These are phyloP conservation scores for Cladopsammia gracilis DNA, from an alignment of 64 coral and sea anemone species.

Conservation along the genomic window DNA sequence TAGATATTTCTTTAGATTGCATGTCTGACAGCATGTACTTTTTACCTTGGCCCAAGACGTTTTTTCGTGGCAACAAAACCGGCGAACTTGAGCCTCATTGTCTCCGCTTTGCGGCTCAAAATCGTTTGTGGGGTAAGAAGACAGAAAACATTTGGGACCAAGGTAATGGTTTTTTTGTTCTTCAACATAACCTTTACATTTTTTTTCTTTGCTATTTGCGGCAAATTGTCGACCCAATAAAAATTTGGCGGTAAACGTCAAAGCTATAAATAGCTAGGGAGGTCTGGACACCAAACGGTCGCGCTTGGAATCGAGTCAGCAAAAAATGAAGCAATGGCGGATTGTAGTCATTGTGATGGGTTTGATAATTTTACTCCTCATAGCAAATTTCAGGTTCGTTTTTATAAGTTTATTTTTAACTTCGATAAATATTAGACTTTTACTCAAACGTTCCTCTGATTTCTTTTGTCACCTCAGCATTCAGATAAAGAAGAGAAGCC, in stretches of 20 bases:
- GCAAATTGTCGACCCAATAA: too few relatives aligned
- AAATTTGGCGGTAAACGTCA: background rate
- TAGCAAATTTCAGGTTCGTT: constrained; percentile 47
- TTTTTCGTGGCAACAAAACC: too few relatives aligned
- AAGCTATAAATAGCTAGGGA: background rate
- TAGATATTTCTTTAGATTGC: too few relatives aligned
- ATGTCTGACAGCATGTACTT: too few relatives aligned
- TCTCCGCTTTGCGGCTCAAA: too few relatives aligned
- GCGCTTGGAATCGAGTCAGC: background rate
- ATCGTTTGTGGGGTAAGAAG: too few relatives aligned
- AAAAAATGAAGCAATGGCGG: constrained; percentile 57
- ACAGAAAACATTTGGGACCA: too few relatives aligned
- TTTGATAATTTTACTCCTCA: constrained; percentile 23
- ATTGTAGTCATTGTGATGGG: background rate
- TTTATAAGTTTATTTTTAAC: background rate
- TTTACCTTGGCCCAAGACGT: too few relatives aligned
- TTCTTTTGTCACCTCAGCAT: background rate
- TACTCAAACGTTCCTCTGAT: background rate
- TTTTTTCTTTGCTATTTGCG: too few relatives aligned
- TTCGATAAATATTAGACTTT: background rate
- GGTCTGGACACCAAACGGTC: constrained; percentile 31
- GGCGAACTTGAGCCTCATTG: too few relatives aligned
- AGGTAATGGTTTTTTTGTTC: too few relatives aligned
- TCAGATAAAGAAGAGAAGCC: constrained; percentile 16
- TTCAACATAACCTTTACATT: too few relatives aligned